Evolutionary conservation across 1,140 invertebrate species (phyloP).

Genomic region (Drosophila pruinosa): DNA sequence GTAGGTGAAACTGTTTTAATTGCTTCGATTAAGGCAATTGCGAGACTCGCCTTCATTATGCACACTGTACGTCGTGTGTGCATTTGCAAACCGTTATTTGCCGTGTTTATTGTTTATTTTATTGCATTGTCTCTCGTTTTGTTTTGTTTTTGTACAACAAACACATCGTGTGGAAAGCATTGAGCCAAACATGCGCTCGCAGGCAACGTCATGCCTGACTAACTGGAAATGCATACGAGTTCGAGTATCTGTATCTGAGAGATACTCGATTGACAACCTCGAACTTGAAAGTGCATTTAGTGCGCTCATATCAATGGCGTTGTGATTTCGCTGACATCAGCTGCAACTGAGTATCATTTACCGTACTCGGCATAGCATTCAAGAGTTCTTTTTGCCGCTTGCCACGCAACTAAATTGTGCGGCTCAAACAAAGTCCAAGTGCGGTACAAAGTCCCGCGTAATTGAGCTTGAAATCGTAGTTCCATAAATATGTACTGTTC

Average conservation of each 20-base stretch:
- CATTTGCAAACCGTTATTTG: slow-evolving; percentile 22
- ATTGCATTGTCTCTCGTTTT: slow-evolving; percentile 12
- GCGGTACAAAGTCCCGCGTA: slow-evolving; percentile 28
- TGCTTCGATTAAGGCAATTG: slow-evolving; percentile 49
- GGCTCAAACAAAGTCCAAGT: slow-evolving; percentile 20
- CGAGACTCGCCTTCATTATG: slow-evolving; percentile 41
- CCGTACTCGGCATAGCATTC: neutral
- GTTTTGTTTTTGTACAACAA: slow-evolving; percentile 11
- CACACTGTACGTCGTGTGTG: neutral
- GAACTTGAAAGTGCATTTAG: slow-evolving; percentile 59
- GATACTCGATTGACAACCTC: slow-evolving; percentile 19
- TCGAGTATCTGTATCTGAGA: neutral
- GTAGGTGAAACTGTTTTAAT: slow-evolving; percentile 56
- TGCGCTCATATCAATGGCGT: slow-evolving; percentile 14
- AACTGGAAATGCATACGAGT: slow-evolving; percentile 35
- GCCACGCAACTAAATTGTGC: slow-evolving; percentile 24
- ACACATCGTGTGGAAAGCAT: slow-evolving; percentile 34
- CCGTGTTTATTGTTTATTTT: slow-evolving; percentile 27
- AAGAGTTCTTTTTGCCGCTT: slow-evolving; percentile 6
- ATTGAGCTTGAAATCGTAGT: slow-evolving; percentile 31
- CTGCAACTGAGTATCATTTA: slow-evolving; percentile 8
- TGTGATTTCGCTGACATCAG: slow-evolving; percentile 26
- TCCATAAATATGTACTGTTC: slow-evolving; percentile 11
- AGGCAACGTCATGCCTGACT: slow-evolving; percentile 50
- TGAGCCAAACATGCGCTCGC: slow-evolving; percentile 22